These are phyloP conservation scores for Electrophaes corylata DNA, from an alignment of 2,888 invertebrate species.

Conservation along the genomic window DNA sequence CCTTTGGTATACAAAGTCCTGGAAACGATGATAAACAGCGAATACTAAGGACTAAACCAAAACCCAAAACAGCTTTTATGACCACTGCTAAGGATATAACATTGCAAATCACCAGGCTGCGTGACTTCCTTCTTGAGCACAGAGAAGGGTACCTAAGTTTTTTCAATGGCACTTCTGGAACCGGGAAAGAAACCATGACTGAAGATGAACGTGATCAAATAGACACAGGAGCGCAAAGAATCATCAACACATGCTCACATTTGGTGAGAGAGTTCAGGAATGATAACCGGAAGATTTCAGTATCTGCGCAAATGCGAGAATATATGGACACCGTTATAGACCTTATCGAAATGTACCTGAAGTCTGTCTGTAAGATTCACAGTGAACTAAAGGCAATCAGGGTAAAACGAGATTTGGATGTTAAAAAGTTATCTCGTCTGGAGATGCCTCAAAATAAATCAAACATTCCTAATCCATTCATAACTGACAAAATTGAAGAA, in stretches of 20 bases:
- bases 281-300: conserved; percentile 82
- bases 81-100: conserved; percentile 90
- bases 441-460: conserved; percentile 72
- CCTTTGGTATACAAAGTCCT: conserved; percentile 83
- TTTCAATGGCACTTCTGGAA: conserved; percentile 84
- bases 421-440: conserved; percentile 90
- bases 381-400: conserved; percentile 94
- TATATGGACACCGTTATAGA: conserved; percentile 91
- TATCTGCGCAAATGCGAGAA: conserved; percentile 87
- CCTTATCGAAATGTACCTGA: conserved; percentile 91
- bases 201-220: conserved; percentile 94
- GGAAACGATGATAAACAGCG: conserved; percentile 79
- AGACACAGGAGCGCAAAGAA: conserved; percentile 92
- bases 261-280: conserved; percentile 90
- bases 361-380: conserved; percentile 93
- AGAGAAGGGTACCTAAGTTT: conserved; percentile 94
- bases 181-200: conserved; percentile 88
- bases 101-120: conserved; percentile 90
- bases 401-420: conserved; percentile 93
- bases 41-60: conserved; percentile 75
- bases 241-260: conserved; percentile 92
- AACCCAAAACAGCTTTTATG: conserved; percentile 86
- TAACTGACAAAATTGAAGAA: conserved; percentile 52
- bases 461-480: conserved; percentile 65
- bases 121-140: conserved; percentile 92